Conservation (phyloP, 2,797 vertebrate species). For the Antrozous pallidus region DNA sequence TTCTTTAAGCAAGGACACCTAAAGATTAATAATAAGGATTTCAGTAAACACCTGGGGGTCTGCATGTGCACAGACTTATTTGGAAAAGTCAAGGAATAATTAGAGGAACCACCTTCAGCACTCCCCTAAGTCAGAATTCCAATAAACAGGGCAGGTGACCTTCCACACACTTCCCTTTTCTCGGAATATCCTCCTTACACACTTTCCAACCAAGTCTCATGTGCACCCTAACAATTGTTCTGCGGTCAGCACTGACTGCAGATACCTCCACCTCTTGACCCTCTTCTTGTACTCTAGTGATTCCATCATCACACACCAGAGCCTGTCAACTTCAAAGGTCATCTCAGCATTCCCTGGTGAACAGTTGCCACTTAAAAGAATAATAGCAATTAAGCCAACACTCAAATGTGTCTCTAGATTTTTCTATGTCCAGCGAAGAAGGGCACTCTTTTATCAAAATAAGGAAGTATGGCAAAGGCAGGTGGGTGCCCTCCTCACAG, state of each 20-base stretch:
- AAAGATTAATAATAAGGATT: no score
- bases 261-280: not conserved
- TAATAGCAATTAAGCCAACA: not conserved
- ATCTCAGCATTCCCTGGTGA: not conserved
- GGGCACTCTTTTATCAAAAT: not conserved
- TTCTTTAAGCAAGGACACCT: no score
- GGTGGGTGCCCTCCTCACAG: slow-evolving; percentile 46
- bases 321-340: not conserved
- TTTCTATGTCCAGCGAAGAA: not conserved
- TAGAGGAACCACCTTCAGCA: no score
- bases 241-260: not conserved
- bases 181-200: no score
- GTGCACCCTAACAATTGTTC: not conserved
- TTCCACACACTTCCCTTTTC: no score
- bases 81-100: no score
- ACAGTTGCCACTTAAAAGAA: not conserved
- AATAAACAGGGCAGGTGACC: no score
- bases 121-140: no score
- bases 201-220: no score
- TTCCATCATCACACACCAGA: not conserved
- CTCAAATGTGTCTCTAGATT: not conserved
- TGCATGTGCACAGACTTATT: no score
- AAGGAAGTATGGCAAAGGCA: slow-evolving; percentile 49
- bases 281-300: not conserved
- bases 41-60: no score